Conservation (phyloP, 2,113 vertebrate species). For the Numenius arquata region DNA sequence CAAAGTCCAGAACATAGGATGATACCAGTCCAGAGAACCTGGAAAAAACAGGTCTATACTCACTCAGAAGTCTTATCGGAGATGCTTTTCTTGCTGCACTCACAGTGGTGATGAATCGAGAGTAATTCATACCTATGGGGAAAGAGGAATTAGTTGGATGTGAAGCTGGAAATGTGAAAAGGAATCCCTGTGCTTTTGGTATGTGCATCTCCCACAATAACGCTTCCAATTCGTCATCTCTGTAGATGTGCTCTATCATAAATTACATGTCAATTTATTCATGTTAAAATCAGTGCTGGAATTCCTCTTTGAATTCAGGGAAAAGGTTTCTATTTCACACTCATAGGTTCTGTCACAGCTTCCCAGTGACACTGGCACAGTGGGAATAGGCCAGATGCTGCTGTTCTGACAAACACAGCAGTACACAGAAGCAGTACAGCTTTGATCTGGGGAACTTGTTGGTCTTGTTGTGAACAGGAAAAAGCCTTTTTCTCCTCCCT, state of each 20-base stretch:
- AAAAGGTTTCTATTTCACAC: background rate
- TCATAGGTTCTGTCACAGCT: background rate
- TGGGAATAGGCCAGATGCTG: background rate
- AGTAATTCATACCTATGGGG: conserved; percentile 86
- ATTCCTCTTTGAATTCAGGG: background rate
- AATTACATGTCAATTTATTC: background rate
- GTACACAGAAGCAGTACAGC: background rate
- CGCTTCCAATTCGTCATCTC: background rate
- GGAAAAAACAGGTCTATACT: conserved; percentile 50
- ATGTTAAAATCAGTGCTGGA: background rate
- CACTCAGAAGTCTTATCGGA: conserved; percentile 84
- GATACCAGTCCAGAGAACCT: background rate
- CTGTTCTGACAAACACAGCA: background rate
- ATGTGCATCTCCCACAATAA: background rate
- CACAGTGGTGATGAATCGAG: conserved; percentile 84
- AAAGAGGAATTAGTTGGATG: background rate
- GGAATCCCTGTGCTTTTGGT: background rate
- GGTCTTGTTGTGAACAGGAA: background rate
- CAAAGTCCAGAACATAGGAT: background rate
- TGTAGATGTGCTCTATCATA: background rate
- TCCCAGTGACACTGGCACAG: background rate
- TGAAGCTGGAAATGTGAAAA: background rate
- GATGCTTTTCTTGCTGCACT: conserved; percentile 85
- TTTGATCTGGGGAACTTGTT: background rate
- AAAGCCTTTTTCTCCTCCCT: background rate